phyloP scores from a whole-genome alignment of 2,888 invertebrate genomes.

The Eristalis pertinax region DNA sequence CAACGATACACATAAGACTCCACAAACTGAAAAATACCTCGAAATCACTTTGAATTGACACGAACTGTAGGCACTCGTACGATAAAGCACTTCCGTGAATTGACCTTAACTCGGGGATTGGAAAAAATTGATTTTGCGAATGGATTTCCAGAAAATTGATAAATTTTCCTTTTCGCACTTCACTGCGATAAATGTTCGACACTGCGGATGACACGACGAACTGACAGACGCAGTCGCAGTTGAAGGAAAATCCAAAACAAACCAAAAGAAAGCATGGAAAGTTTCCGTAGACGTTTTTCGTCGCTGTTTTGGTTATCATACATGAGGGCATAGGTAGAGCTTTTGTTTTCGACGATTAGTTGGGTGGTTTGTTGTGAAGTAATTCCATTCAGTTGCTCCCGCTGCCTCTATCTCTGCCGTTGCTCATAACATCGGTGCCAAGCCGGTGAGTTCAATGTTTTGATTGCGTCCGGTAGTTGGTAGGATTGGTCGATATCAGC shows the following conservation, averaged over 20 bases:
- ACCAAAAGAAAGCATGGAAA: constrained; percentile 29
- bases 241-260: constrained; percentile 26
- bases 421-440: neutral
- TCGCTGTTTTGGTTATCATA: neutral
- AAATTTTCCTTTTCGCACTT: constrained; percentile 25
- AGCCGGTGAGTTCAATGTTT: neutral
- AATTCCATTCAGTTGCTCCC: neutral
- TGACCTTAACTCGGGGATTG: neutral
- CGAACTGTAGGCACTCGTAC: neutral
- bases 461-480: neutral
- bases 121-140: neutral
- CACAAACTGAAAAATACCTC: constrained; percentile 27
- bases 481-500: neutral
- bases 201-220: constrained; percentile 40
- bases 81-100: neutral
- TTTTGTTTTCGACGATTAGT: constrained; percentile 4
- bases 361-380: neutral
- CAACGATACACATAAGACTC: neutral
- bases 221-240: constrained; percentile 68
- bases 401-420: neutral
- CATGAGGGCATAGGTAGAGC: neutral
- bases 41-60: neutral
- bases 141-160: constrained; percentile 6
- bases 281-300: constrained; percentile 6
- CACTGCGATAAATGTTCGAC: constrained; percentile 36